Evolutionary conservation across 2,888 invertebrate genomes (phyloP), one percentile per base, ranked within the genome.

Genomic region (Eupithecia pulchellata): DNA sequence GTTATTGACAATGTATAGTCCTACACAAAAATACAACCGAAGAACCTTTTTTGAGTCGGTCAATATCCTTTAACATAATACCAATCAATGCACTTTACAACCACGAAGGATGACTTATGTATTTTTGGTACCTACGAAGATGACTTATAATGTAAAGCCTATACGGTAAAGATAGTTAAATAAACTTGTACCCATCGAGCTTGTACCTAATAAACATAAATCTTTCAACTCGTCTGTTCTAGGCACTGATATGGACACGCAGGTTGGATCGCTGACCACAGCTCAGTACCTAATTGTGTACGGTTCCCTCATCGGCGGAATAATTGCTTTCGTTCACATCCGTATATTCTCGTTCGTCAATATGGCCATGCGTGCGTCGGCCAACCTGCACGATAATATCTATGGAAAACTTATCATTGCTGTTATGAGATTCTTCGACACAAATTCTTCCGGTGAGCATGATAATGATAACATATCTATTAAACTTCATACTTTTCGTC

Each of bases 401-500:
- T 98, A 99, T 83, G 86, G 92, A 25, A 95, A 96, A 76, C 91
- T 98, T 52, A 94, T 97, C 1, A 89, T 95, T 72, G 95, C 96
- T 0, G 95, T 96, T 0, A 96, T 97, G 93, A 88, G 95, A 72
- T 98, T 98, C 87, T 98, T 98, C 82, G 96, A 97, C 81, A 95
- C 95, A 0, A 97, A 97, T 87, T 96, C 97, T 6, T 96, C 97
- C 63, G 97, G 97, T 96, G 87, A 94, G 92, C 79, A 39, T 4
- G 52, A 52, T 52, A 52, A 47, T n/a, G 0, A 32, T 47, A 47
- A 0, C 25, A 25, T 52, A 52, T 52, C 52, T 25, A 13, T 52
- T 52, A 11, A 4, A 6, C 20, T 52, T 20, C 4, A 20, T 47
- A 20, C 20, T 47, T 39, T 42, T 20, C n/a, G 47, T 47, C 20